Base-by-base conservation (phyloP, 2,113 vertebrate genomes). In the Siphamia tubifer region DNA sequence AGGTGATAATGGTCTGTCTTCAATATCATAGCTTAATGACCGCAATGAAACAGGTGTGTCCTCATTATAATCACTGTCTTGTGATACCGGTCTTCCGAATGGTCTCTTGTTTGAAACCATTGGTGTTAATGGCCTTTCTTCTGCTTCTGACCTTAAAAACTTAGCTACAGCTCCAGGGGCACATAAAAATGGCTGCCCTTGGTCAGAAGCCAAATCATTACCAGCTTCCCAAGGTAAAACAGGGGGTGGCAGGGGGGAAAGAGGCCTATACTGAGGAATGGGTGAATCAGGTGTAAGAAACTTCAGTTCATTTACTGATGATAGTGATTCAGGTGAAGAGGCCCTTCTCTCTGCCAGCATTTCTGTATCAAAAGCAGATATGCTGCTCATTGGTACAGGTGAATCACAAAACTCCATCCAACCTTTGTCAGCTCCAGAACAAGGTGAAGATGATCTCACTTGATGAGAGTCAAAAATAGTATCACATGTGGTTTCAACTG, bases 211-310 rank as follows among this genome's bases (percentile, higher is more conserved):
- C 8, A 9, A 28, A 17, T 5, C 25, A 32, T 56, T 30, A 23
- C 7, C 17, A 27, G 31, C 64, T 64, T 89, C 83, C 81, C 81
- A 87, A n/a, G 52, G 48, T 43, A 73, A 30, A 38, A 83, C 42
- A 44, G 73, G 45, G 6, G 85, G 87, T 25, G 84, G 87, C 3
- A 90, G 77, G 5, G 86, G 89, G 43, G 86, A 87, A 44, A 84
- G 73, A 2, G 84, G 84, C 30, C 86, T 86, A 45, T 71, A 86
- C 8, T 79, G 74, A 56, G 77, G 81, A 10, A 77, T 27, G 9
- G 66, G 73, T 42, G 75, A 87, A 61, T 87, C 83, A 17, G 79
- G 77, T 10, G 49, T 19, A 17, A 83, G 79, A 47, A 48, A 36
- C 27, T 35, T 38, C 2, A 79, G 45, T 42, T 88, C 86, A 55